Base-by-base conservation (phyloP, 1,140 invertebrate species). In the Drusus annulatus region DNA sequence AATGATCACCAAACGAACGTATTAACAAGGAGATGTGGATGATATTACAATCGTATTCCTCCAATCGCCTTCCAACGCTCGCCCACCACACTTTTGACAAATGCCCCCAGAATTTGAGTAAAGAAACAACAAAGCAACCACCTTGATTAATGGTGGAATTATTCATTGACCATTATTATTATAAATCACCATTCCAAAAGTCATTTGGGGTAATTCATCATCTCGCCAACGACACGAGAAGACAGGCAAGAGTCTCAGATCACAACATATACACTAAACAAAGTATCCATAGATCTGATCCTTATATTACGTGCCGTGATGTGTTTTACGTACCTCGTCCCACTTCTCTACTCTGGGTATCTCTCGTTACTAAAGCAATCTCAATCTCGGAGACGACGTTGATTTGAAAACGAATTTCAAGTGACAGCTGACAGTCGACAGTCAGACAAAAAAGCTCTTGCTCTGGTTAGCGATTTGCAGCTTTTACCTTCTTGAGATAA, bases 81-180 rank as follows among this genome's bases (percentile, higher is more conserved):
- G 54, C 71, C 71, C 71, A 75, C 71, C 45, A 25, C 16, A 10
- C n/a, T 58, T 54, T 75, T 75, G 52, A 75, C 71, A 58, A 75
- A 75, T 75, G 71, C 71, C 71, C 17, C 71, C 52, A 17, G 69
- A 75, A 58, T 75, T 58, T 31, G 23, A 31, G 68, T 17, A 75
- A 75, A 36, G n/a, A 73, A 75, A 75, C 21, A 56, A 75, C 25
- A 56, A 31, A 75, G 52, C 10, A 63, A 50, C 60, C 62, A 79
- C 58, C 60, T 58, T 82, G 77, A 82, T 82, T 82, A 79, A 82
- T 82, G 81, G 78, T 73, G 58, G 63, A 76, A 82, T 82, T 82
- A 82, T 82, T 82, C 81, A 82, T 82, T 82, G 54, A 79, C 81
- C 81, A 82, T 79, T 82, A 82, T 82, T 79, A 82, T 79, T 82